Conservation (phyloP, 1,140 invertebrate genomes). For the Heliconius congener region DNA sequence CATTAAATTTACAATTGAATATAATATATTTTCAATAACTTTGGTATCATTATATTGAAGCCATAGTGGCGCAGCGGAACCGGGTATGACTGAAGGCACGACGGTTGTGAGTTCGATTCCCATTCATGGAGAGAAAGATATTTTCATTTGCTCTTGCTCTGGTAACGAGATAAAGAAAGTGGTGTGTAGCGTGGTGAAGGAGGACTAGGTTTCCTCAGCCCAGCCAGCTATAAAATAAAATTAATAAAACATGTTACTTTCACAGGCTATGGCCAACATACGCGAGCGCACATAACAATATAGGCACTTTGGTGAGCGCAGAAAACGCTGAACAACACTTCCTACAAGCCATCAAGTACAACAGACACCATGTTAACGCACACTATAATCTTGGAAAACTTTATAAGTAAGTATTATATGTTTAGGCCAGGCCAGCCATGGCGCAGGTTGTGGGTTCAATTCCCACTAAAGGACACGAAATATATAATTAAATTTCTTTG, state of each 20-base stretch:
- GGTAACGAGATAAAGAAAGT: not conserved
- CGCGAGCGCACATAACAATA: conserved; percentile 94
- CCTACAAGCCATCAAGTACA: conserved; percentile 87
- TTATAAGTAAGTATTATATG: conserved; percentile 84
- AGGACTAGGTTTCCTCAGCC: no score
- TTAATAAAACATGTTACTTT: not conserved
- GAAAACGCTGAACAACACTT: conserved; percentile 90
- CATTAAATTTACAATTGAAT: not conserved
- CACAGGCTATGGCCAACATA: conserved; percentile 90
- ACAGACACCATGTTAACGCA: conserved; percentile 90
- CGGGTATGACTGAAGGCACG: not conserved
- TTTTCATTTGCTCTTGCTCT: not conserved
- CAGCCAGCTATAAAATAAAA: no score
- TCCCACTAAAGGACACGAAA: no score
- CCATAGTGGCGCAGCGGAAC: not conserved
- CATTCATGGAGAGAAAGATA: not conserved
- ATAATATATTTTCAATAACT: not conserved
- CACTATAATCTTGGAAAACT: conserved; percentile 93
- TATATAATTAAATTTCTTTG: no score
- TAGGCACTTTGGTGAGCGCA: conserved; percentile 89
- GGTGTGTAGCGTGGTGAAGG: no score
- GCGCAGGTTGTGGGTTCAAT: no score
- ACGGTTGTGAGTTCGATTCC: not conserved
- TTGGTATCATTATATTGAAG: no score
- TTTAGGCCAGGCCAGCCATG: no score